phyloP scores from a whole-genome alignment of 2,888 invertebrate genomes.

The Bombylius major region DNA sequence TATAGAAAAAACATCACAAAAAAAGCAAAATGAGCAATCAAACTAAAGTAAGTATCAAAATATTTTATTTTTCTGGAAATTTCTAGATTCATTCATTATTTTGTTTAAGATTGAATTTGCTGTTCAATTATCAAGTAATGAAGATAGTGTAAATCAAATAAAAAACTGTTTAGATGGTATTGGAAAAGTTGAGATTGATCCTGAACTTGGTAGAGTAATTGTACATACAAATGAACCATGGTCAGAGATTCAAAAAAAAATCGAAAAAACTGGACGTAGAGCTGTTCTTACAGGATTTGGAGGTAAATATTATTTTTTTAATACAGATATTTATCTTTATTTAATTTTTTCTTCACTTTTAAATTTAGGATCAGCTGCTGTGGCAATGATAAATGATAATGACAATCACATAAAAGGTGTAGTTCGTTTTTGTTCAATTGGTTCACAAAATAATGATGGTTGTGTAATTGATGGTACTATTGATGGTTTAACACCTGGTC shows the following conservation, averaged over 20 bases:
- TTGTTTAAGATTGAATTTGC: constrained; percentile 47
- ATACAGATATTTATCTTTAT: not conserved
- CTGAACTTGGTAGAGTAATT: constrained; percentile 26
- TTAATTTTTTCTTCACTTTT: not conserved
- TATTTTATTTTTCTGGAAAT: not conserved
- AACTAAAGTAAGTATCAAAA: too few relatives aligned
- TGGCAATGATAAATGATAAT: constrained; percentile 52
- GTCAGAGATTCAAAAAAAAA: constrained; percentile 37
- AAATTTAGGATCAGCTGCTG: constrained; percentile 42
- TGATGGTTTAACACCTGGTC: constrained; percentile 59
- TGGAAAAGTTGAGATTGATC: constrained; percentile 29
- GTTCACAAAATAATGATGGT: constrained; percentile 28
- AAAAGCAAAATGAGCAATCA: too few relatives aligned
- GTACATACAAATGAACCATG: constrained; percentile 30
- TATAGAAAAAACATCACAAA: too few relatives aligned
- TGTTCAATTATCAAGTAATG: constrained; percentile 48
- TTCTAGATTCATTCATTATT: not conserved
- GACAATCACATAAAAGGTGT: constrained; percentile 52
- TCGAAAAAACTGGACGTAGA: constrained; percentile 50
- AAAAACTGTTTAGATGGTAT: constrained; percentile 35
- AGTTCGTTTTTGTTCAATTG: constrained; percentile 50
- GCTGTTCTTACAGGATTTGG: constrained; percentile 73
- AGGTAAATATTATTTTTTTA: constrained; percentile 32
- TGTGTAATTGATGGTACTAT: constrained; percentile 74
- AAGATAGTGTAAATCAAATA: constrained; percentile 31